Evolutionary conservation across 2,797 vertebrate species (phyloP), one percentile per base, ranked within the genome.

Genomic region (Pseudomugil gertrudae): DNA sequence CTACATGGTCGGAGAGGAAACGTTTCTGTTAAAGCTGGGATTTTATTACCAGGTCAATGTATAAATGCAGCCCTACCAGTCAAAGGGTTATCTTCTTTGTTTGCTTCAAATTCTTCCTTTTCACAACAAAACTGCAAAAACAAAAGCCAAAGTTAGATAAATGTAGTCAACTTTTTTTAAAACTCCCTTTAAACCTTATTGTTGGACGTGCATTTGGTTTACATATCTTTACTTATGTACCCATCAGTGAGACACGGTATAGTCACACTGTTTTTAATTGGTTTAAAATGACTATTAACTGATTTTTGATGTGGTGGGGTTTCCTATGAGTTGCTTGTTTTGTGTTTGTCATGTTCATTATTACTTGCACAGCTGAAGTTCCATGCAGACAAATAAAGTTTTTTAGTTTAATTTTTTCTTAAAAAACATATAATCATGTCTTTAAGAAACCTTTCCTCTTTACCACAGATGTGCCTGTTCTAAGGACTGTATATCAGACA

Each of bases 31-130:
- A 36, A 15, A 11, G 10, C 13, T 36, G 35, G 35, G 14, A 36
- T 15, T 36, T 3, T 36, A 14, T 11, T 38, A 0, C 36, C 36
- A 40, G 36, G 24, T 29, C 35, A n/a, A 43, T 66, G 17, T 63
- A 35, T 64, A 26, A 60, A 9, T n/a, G 21, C 24, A 32, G 48
- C 19, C 23, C 83, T 78, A 86, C 84, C 82, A 5, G 63, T 62
- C 4, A 58, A 1, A 10, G 60, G 33, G 56, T 77, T 76, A 57
- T 74, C 73, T 51, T 78, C 69, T 50, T 79, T 63, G 8, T 26
- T 47, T 36, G 13, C 47, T 55, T 72, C 66, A 72, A 71, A 50
- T 8, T 45, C 63, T 74, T 85, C 74, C 11, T 64, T 79, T 50
- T 63, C 62, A 60, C 7, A 57, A 19, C 19, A 36, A 65, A 43